These are phyloP conservation scores for Cotesia chilonis DNA, from an alignment of 1,140 invertebrate genomes.

Conservation along the genomic window DNA sequence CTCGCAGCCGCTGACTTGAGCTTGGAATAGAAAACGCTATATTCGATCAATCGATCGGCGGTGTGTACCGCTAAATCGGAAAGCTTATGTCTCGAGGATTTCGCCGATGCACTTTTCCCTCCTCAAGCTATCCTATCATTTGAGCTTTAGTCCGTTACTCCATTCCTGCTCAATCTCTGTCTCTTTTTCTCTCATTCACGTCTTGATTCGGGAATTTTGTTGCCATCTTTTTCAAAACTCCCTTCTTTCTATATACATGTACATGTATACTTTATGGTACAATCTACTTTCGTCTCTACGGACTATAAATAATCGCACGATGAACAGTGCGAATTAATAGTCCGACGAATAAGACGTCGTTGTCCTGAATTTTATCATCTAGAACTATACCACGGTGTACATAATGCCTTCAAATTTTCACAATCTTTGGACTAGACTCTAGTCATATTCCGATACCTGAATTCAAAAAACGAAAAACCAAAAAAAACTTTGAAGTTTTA, in stretches of 20 bases:
- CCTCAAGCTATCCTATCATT: background rate
- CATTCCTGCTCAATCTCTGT: background rate
- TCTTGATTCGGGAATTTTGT: too few relatives aligned
- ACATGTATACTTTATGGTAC: background rate
- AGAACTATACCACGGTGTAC: background rate
- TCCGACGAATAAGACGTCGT: slow-evolving; percentile 40
- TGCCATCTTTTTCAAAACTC: too few relatives aligned
- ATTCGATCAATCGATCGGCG: slow-evolving; percentile 17
- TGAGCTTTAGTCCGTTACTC: too few relatives aligned
- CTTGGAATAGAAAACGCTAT: background rate
- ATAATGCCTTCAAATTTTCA: background rate
- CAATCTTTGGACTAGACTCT: background rate
- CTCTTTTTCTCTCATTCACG: background rate
- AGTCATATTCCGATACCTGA: background rate
- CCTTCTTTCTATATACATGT: too few relatives aligned
- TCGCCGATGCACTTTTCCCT: slow-evolving; percentile 5
- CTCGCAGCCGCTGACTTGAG: background rate
- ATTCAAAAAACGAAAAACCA: too few relatives aligned
- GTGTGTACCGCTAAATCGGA: background rate
- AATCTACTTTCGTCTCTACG: slow-evolving; percentile 13
- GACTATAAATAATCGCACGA: slow-evolving; percentile 40
- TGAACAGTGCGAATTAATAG: slow-evolving; percentile 41
- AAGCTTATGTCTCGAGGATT: slow-evolving; percentile 8
- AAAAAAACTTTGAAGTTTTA: too few relatives aligned
- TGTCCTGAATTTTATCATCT: slow-evolving; percentile 42